Evolutionary conservation across 2,888 invertebrate species (phyloP).

Genomic region (Megamerina dolium): DNA sequence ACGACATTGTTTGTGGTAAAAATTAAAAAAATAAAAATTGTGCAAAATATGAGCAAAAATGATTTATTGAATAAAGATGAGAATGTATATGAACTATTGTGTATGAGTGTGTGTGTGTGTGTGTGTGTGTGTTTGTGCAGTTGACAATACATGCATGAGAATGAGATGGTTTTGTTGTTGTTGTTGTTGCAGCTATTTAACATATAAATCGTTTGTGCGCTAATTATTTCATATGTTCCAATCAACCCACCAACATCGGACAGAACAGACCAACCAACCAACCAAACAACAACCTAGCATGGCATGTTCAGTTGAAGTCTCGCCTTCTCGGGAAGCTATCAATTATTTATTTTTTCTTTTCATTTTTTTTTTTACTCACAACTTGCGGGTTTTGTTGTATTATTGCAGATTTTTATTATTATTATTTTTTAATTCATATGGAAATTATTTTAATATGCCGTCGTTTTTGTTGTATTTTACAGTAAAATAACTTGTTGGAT

Average conservation of each 20-base stretch:
- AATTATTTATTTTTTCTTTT: conserved; percentile 19
- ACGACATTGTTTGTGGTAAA: too few species aligned
- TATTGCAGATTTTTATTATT: conserved; percentile 1
- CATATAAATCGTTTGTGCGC: conserved; percentile 28
- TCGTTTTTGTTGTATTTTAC: conserved; percentile 16
- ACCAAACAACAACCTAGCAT: not conserved
- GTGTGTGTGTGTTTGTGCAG: conserved; percentile 11
- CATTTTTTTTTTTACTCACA: not conserved
- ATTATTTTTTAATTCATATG: conserved; percentile 17
- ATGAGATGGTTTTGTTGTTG: conserved; percentile 3
- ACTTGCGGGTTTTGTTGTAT: not conserved
- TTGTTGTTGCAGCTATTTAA: conserved; percentile 19
- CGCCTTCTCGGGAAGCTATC: conserved; percentile 20
- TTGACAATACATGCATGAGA: conserved; percentile 19
- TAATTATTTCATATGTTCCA: conserved; percentile 37
- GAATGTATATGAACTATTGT: conserved; percentile 3
- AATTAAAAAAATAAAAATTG: conserved; percentile 15
- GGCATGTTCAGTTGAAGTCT: conserved; percentile 4
- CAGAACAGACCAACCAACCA: not conserved
- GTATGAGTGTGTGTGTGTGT: not conserved
- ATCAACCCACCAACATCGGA: not conserved
- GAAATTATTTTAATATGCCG: conserved; percentile 16
- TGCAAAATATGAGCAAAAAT: conserved; percentile 35
- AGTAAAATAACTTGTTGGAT: conserved; percentile 37
- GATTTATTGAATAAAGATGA: conserved; percentile 30